Conservation (phyloP, 35 echinoderm and acorn worm genomes). For the Acanthaster planci region DNA sequence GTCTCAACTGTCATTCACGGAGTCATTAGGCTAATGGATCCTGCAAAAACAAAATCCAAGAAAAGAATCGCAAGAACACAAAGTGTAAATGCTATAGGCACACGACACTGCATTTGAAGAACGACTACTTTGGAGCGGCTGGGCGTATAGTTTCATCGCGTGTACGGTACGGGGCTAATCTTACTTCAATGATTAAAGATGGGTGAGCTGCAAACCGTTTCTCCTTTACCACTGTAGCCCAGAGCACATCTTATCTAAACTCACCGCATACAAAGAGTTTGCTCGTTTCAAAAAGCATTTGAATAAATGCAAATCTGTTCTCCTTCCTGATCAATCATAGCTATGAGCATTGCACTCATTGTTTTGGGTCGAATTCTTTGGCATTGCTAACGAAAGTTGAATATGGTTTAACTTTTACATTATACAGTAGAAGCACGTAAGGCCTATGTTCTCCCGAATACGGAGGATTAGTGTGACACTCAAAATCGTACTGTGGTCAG, state of each 20-base stretch:
- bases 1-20: slow-evolving; percentile 30
- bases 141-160: slow-evolving; percentile 17
- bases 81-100: slow-evolving; percentile 19
- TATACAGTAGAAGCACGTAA: too few species aligned
- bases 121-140: not conserved
- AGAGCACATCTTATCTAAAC: not conserved
- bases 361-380: too few species aligned
- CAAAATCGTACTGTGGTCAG: too few species aligned
- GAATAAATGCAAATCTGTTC: too few species aligned
- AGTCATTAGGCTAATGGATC: slow-evolving; percentile 28
- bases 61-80: slow-evolving; percentile 14
- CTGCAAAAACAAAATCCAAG: slow-evolving; percentile 21
- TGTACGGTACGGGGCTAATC: slow-evolving; percentile 6
- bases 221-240: not conserved
- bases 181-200: slow-evolving; percentile 21
- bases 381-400: too few species aligned
- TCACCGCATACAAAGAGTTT: not conserved
- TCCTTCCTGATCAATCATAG: too few species aligned
- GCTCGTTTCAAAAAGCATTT: too few species aligned
- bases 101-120: not conserved
- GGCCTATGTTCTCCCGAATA: too few species aligned
- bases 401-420: too few species aligned
- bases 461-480: too few species aligned
- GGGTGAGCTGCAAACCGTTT: not conserved
- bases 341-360: too few species aligned